A percentile compares a stretch with the other conserved stretches of the same genome.
Conservation (phyloP, 2,797 vertebrate genomes). For the Aldrovandia affinis region DNA sequence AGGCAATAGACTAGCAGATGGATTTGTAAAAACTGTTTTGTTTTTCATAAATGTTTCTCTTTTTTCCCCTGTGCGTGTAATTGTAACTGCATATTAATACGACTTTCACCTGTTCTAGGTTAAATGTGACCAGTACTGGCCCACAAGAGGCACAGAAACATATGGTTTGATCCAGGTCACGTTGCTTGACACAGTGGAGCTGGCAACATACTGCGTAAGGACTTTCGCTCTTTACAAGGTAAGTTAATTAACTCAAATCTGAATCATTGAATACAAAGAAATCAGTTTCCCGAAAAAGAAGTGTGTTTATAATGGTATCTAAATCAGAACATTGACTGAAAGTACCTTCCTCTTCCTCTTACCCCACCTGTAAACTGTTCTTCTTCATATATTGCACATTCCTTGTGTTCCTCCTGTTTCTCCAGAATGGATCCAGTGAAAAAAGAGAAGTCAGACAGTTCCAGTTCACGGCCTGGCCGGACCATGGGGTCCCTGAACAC, state of each 20-base stretch:
- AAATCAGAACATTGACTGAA: too few relatives aligned
- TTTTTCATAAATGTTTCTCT: not conserved
- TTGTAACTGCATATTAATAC: not conserved
- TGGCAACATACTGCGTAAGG: slow-evolving; percentile 95
- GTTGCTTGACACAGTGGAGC: slow-evolving; percentile 92
- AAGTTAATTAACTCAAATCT: slow-evolving; percentile 29
- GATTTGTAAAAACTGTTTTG: not conserved
- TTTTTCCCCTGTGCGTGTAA: not conserved
- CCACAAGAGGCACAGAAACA: slow-evolving; percentile 93
- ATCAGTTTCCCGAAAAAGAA: too few relatives aligned
- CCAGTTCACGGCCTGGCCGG: slow-evolving; percentile 98
- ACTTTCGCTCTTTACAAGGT: slow-evolving; percentile 98
- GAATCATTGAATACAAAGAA: not conserved
- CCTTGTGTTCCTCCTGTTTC: not conserved
- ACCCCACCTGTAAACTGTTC: not conserved
- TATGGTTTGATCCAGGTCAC: slow-evolving; percentile 95
- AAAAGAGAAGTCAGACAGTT: slow-evolving; percentile 97
- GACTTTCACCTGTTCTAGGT: slow-evolving; percentile 72
- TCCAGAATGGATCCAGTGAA: slow-evolving; percentile 93
- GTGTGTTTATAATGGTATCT: too few relatives aligned
- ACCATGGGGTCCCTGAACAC: slow-evolving; percentile 95
- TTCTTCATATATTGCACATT: not conserved
- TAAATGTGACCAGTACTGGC: slow-evolving; percentile 99
- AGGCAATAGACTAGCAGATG: not conserved
- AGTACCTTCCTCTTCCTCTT: too few relatives aligned